Percentiles rank a stretch among this genome's conserved stretches.
Conservation (phyloP, 2,797 vertebrate genomes). For the Gymnodraco acuticeps region DNA sequence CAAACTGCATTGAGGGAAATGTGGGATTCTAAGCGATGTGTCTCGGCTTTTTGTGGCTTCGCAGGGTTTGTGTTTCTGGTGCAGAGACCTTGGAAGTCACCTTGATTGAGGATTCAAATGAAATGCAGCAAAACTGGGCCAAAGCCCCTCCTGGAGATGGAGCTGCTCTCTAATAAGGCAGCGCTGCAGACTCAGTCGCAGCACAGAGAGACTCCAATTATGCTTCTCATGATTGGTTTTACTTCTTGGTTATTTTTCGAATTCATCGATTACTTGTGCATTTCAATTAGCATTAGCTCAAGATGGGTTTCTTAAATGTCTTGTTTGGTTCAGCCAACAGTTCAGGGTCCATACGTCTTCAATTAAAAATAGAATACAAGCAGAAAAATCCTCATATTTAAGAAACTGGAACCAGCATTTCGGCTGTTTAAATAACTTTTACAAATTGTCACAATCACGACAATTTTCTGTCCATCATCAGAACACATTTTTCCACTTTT, state of each 20-base stretch:
- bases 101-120: constrained; percentile 54
- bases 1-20: constrained; percentile 57
- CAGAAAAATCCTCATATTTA: background rate
- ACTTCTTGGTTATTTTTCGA: background rate
- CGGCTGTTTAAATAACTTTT: background rate
- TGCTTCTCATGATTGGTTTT: constrained; percentile 21
- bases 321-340: background rate
- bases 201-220: constrained; percentile 14
- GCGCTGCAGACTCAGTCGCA: constrained; percentile 15
- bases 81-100: constrained; percentile 71
- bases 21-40: constrained; percentile 26
- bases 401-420: background rate
- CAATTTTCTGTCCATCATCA: background rate
- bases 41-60: constrained; percentile 24
- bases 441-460: background rate
- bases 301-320: background rate
- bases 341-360: background rate
- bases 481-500: background rate
- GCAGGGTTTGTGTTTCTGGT: constrained; percentile 21
- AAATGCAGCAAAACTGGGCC: constrained; percentile 67
- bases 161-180: constrained; percentile 31
- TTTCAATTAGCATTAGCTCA: background rate
- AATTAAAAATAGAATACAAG: background rate
- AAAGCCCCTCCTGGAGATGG: constrained; percentile 20
- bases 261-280: constrained; percentile 4